These are phyloP conservation scores for Eutolmus rufibarbis DNA, from an alignment of 2,888 invertebrate genomes.

Conservation along the genomic window DNA sequence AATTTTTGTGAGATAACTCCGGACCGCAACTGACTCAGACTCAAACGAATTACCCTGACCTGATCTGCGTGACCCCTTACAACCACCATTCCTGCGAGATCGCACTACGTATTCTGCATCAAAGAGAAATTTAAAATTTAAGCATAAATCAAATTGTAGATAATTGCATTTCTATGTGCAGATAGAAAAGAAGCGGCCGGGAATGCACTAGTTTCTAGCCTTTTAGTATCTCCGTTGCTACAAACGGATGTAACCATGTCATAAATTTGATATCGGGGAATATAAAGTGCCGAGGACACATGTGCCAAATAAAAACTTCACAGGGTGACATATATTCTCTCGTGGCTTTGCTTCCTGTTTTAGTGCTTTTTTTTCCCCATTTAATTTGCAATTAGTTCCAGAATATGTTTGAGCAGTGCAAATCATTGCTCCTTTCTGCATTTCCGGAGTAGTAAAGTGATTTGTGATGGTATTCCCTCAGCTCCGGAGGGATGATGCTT, in stretches of 20 bases:
- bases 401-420: conserved; percentile 13
- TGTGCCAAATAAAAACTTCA: neutral
- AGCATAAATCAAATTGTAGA: conserved; percentile 12
- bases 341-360: neutral
- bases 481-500: neutral
- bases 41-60: neutral
- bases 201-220: neutral
- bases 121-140: neutral
- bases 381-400: conserved; percentile 2
- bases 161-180: neutral
- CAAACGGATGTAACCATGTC: neutral
- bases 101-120: neutral
- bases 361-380: neutral
- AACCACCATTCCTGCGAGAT: neutral
- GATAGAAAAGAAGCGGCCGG: neutral
- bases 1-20: neutral
- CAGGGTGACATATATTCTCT: neutral
- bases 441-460: neutral
- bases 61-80: neutral
- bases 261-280: neutral
- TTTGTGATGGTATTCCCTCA: neutral
- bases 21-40: neutral
- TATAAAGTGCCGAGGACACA: conserved; percentile 1
- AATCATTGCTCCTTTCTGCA: conserved; percentile 16
- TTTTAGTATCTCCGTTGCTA: neutral